Conservation (phyloP, 2,888 invertebrate genomes). For the Drosophila greeni region DNA sequence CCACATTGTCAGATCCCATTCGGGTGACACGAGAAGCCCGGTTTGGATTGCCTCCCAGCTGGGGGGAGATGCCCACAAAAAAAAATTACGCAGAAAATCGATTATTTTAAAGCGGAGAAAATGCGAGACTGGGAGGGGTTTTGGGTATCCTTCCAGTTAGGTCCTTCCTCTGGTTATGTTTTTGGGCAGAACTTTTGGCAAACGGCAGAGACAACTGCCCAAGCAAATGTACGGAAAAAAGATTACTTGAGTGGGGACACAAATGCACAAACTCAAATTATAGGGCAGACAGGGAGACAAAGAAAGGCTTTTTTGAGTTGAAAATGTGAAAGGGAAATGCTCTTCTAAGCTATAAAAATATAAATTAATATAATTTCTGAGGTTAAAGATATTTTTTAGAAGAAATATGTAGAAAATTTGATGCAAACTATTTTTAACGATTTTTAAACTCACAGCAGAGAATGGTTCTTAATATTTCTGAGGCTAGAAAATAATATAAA, state of each 20-base stretch:
- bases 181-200: constrained; percentile 40
- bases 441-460: neutral
- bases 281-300: constrained; percentile 2
- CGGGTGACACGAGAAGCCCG: constrained; percentile 33
- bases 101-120: constrained; percentile 59
- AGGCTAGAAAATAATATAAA: neutral
- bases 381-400: accelerated
- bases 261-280: constrained; percentile 23
- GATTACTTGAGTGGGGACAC: constrained; percentile 48
- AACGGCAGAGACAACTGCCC: constrained; percentile 42
- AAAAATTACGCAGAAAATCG: constrained; percentile 63
- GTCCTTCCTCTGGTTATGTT: constrained; percentile 51
- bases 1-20: constrained; percentile 68
- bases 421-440: no score
- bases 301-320: neutral
- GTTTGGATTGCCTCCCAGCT: constrained; percentile 14
- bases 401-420: neutral
- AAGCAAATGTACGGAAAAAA: constrained; percentile 40
- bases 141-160: constrained; percentile 24
- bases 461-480: no score
- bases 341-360: neutral
- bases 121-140: neutral
- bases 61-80: constrained; percentile 20
- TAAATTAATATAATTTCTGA: no score
- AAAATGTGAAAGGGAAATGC: neutral